These are phyloP conservation scores for Synergus gifuensis DNA, from an alignment of 2,888 invertebrate species.

Conservation along the genomic window DNA sequence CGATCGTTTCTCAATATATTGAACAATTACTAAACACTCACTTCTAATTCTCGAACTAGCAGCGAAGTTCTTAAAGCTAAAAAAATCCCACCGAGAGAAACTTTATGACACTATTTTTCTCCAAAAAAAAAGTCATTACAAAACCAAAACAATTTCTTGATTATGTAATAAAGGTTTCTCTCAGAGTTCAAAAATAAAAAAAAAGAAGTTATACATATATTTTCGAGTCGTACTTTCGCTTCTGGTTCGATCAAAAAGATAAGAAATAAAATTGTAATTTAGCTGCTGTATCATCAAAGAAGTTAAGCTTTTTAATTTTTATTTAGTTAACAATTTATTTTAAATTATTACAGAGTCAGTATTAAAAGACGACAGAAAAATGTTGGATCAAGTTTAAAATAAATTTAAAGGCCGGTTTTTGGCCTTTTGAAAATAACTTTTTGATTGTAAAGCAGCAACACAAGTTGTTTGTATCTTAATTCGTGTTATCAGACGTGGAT, in stretches of 20 bases:
- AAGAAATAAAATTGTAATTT: slow-evolving; percentile 6
- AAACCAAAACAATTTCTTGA: slow-evolving; percentile 15
- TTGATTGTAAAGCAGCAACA: slow-evolving; percentile 32
- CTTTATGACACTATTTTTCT: background rate
- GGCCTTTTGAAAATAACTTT: background rate
- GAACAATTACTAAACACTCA: background rate
- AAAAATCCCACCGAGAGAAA: background rate
- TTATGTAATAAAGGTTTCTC: background rate
- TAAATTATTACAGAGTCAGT: background rate
- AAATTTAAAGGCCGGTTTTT: background rate
- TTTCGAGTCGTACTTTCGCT: background rate
- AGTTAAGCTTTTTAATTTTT: slow-evolving; percentile 13
- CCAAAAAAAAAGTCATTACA: background rate
- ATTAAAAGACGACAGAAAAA: background rate
- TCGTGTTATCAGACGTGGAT: slow-evolving; percentile 12
- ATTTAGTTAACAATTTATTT: background rate
- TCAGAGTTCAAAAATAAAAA: background rate
- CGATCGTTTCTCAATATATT: slow-evolving; percentile 21
- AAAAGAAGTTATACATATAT: background rate
- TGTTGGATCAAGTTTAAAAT: background rate
- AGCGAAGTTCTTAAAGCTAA: slow-evolving; percentile 12
- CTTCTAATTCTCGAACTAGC: slow-evolving; percentile 22
- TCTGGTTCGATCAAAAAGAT: slow-evolving; percentile 3
- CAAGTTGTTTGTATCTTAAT: background rate
- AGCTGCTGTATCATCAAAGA: slow-evolving; percentile 33